These are phyloP conservation scores for Graptemys geographica DNA, from an alignment of 2,797 vertebrate genomes.

Conservation along the genomic window DNA sequence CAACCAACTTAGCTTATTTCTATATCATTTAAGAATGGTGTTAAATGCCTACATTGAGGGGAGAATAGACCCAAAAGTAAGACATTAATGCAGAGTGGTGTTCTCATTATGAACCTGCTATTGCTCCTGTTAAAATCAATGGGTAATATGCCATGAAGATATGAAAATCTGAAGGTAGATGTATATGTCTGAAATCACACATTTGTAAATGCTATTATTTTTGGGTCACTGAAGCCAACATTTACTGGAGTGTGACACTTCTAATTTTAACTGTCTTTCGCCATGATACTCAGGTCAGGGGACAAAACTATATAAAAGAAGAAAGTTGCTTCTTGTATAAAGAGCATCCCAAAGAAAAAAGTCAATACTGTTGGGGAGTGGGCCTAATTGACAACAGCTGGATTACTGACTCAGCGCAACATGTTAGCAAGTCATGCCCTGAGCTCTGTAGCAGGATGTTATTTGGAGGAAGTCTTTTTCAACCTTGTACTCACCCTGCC, in stretches of 20 bases:
- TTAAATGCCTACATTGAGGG: neutral
- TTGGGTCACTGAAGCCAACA: neutral
- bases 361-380: neutral
- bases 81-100: neutral
- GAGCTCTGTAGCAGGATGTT: rapidly evolving
- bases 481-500: neutral
- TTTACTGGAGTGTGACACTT: rapidly evolving
- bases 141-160: neutral
- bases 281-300: rapidly evolving
- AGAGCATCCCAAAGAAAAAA: neutral
- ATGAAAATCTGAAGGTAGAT: neutral
- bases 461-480: neutral
- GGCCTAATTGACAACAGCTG: neutral
- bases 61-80: neutral
- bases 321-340: neutral
- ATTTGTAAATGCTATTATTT: neutral
- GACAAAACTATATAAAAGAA: neutral
- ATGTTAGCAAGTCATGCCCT: neutral
- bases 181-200: neutral
- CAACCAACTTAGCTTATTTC: neutral
- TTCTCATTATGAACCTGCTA: neutral
- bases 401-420: neutral
- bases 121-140: neutral
- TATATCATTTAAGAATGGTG: neutral
- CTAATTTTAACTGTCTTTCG: neutral